Conservation (phyloP, 2,113 vertebrate species). For the Hypocryptadius cinnamomeus region DNA sequence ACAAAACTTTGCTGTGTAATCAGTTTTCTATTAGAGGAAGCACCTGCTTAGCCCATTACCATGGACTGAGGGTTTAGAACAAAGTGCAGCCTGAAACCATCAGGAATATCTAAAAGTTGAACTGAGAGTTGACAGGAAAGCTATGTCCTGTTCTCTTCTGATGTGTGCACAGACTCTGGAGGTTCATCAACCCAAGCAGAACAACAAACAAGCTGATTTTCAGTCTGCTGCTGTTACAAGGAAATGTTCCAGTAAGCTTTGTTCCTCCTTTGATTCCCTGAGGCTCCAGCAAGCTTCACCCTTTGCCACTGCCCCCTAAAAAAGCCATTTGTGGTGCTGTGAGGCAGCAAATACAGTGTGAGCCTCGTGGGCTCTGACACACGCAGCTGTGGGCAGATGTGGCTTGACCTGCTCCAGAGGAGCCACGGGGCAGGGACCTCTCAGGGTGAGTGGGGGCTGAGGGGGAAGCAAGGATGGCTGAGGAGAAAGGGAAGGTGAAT, state of each 20-base stretch:
- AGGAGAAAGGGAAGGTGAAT: neutral
- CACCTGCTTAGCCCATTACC: neutral
- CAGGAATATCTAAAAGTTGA: neutral
- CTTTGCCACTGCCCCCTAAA: neutral
- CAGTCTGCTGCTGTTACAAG: neutral
- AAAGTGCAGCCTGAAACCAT: conserved; percentile 4
- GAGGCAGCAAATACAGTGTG: neutral
- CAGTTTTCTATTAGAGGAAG: neutral
- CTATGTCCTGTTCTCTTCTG: neutral
- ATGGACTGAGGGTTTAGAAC: neutral
- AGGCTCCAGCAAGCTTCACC: neutral
- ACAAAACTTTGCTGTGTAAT: neutral
- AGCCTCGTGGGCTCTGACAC: fast-evolving
- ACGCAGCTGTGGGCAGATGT: neutral
- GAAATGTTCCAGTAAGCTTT: neutral
- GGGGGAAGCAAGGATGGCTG: neutral
- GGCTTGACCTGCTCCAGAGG: neutral
- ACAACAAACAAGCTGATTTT: neutral
- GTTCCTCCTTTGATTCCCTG: neutral
- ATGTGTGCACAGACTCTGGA: neutral
- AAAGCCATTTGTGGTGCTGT: neutral
- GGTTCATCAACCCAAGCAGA: neutral
- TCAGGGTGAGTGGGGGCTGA: neutral
- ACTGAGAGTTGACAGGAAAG: neutral
- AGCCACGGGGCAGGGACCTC: neutral